phyloP scores from a whole-genome alignment of 2,888 invertebrate species.

The Torymus tubicola region DNA sequence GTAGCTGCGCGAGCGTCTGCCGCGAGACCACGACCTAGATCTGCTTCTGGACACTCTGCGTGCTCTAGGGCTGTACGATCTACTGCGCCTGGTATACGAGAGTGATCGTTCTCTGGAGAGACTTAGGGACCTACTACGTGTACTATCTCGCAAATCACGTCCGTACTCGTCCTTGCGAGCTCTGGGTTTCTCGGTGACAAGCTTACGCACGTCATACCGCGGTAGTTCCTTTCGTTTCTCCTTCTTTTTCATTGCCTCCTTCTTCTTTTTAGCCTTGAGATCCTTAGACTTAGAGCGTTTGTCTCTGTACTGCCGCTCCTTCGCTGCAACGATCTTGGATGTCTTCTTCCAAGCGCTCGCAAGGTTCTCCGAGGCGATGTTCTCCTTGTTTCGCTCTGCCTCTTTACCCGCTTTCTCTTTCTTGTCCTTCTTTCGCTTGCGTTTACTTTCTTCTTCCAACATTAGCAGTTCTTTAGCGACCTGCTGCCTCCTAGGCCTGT shows the following conservation, averaged over 20 bases:
- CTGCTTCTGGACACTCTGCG: conserved; percentile 59
- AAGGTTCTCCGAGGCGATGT: conserved; percentile 76
- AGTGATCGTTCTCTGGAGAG: conserved; percentile 70
- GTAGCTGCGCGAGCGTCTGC: conserved; percentile 66
- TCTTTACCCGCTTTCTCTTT: conserved; percentile 78
- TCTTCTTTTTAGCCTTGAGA: conserved; percentile 72
- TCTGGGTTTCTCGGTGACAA: conserved; percentile 84
- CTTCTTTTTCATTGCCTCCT: conserved; percentile 75
- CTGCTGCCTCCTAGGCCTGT: conserved; percentile 55
- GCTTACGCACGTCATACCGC: conserved; percentile 88
- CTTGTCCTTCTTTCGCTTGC: conserved; percentile 77
- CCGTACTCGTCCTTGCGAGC: conserved; percentile 87
- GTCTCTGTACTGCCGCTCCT: conserved; percentile 87
- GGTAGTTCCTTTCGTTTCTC: conserved; percentile 87
- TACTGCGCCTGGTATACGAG: conserved; percentile 68
- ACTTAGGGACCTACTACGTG: conserved; percentile 66
- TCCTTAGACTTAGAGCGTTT: conserved; percentile 76
- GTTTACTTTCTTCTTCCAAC: conserved; percentile 50
- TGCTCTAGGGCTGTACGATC: conserved; percentile 32
- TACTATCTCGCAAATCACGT: conserved; percentile 79
- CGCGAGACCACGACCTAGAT: conserved; percentile 61
- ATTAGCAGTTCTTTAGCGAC: conserved; percentile 64
- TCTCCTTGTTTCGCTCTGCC: conserved; percentile 77
- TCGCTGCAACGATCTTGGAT: conserved; percentile 83
- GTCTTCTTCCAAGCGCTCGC: conserved; percentile 84